Conservation (phyloP, 1,140 invertebrate genomes). For the Heliconius nattereri region DNA sequence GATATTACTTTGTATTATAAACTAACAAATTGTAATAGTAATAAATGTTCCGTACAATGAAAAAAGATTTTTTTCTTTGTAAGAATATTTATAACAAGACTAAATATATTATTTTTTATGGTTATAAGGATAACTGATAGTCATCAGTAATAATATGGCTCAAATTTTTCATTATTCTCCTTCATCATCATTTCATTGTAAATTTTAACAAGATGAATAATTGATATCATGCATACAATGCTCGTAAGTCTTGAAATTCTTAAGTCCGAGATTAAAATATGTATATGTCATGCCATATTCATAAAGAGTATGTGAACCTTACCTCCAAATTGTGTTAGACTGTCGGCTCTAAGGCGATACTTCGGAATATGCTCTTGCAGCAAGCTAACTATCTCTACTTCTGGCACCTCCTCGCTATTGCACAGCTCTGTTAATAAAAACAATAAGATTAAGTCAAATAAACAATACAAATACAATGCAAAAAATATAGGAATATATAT, state of each 20-base stretch:
- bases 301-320: slow-evolving; percentile 32
- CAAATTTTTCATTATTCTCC: not conserved
- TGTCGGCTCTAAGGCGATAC: slow-evolving; percentile 96
- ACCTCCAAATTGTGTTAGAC: slow-evolving; percentile 96
- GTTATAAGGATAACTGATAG: no score
- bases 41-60: no score
- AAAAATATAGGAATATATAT: not conserved
- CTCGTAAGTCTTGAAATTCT: not conserved
- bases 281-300: not conserved
- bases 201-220: not conserved
- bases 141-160: not conserved
- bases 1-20: no score
- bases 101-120: no score
- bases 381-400: slow-evolving; percentile 97
- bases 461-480: not conserved
- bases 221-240: not conserved
- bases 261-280: not conserved
- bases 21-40: no score
- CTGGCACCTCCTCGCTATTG: slow-evolving; percentile 91
- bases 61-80: no score
- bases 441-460: slow-evolving; percentile 16
- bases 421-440: slow-evolving; percentile 88
- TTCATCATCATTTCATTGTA: no score
- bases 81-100: no score
- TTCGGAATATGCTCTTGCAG: slow-evolving; percentile 97